Base-by-base conservation (phyloP, 2,113 vertebrate species). In the Bombycilla garrulus region DNA sequence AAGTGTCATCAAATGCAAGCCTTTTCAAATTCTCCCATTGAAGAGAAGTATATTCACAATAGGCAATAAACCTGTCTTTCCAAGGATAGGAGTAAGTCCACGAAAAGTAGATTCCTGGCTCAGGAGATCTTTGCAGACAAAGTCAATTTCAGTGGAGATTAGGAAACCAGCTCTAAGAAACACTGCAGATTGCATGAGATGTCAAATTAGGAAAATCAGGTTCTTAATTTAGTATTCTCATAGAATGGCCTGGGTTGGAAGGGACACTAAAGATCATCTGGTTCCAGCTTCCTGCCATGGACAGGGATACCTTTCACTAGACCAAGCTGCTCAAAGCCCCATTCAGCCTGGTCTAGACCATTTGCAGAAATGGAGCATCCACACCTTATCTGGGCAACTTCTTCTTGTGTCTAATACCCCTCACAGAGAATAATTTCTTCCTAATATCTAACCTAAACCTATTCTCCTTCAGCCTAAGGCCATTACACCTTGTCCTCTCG, bases 401-500 rank as follows among this genome's bases (percentile, higher is more conserved):
- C 11, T n/a, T 73, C 36, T 25, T 54, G n/a, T 10, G 15, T 28
- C 29, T 48, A n/a, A 61, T 13, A 35, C 7, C 2, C 21, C 4
- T 35, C 35, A 42, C 15, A 69, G 54, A 23, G 40, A 54, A 35
- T 25, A 35, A 31, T 76, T 61, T 76, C 35, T 47, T 54, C n/a
- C 17, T 31, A 47, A 31, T 35, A 69, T 40, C 29, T 40, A 40
- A 54, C 15, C 14, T 47, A 26, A 67, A 35, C 16, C 11, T 35
- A 21, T 7, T 6, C 11, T 35, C 29, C 40, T 76, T 61, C n/a
- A 40, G 8, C 4, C 61, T 31, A 31, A 82, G 17, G 25, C 13
- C 53, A 24, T 53, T n/a, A 25, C 0, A 0, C n/a, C 22, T 80
- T 50, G 44, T 50, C 26, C n/a, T 58, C 12, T 35, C 13, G 25